These are phyloP conservation scores for Notamacropus eugenii DNA, from an alignment of 2,797 vertebrate species.

Conservation along the genomic window DNA sequence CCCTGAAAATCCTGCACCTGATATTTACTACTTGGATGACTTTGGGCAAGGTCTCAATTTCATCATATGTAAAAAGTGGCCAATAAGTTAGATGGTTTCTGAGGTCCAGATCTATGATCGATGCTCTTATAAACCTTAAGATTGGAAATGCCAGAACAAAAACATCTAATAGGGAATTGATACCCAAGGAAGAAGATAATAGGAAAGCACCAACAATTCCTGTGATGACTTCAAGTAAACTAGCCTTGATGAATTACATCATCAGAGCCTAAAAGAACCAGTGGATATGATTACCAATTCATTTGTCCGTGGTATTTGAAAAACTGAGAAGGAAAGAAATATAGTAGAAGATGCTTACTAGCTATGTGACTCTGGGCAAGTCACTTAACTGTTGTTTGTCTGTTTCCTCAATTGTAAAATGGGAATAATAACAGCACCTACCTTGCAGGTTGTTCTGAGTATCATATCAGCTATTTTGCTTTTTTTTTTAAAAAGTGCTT, in stretches of 20 bases:
- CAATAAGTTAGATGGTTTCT: background rate
- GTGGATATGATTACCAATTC: background rate
- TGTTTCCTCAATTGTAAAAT: background rate
- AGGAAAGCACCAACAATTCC: background rate
- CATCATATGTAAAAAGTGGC: background rate
- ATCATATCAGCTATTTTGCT: background rate
- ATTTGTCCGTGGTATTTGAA: background rate
- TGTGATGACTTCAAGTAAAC: background rate
- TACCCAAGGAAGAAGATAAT: background rate
- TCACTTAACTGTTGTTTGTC: background rate
- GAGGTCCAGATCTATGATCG: background rate
- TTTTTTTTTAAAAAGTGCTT: background rate
- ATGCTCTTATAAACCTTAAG: background rate
- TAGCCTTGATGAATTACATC: background rate
- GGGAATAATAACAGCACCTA: background rate
- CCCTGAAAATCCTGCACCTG: background rate
- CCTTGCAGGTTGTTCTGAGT: background rate
- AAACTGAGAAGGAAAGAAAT: background rate
- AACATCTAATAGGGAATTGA: background rate
- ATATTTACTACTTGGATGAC: background rate
- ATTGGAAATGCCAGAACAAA: background rate
- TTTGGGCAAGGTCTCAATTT: background rate
- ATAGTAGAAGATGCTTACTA: background rate
- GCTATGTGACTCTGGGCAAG: background rate
- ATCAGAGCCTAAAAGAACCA: background rate